Conservation (phyloP, 2,797 vertebrate genomes). For the Emydoidea blandingii region DNA sequence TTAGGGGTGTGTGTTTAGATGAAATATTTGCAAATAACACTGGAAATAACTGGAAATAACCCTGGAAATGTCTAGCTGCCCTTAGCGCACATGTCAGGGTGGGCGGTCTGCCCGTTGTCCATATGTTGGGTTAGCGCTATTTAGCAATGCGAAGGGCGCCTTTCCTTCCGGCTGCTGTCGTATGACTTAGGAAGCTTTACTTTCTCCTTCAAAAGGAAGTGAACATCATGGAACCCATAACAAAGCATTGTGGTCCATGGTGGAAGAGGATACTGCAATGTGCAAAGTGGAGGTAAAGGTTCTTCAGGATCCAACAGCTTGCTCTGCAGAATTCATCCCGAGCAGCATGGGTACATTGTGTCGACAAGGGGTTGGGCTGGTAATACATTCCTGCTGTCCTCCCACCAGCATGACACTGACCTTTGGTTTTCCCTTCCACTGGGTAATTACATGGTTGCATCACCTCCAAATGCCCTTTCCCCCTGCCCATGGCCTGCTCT, state of each 20-base stretch:
- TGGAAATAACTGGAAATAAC: accelerated
- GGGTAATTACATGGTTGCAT: background rate
- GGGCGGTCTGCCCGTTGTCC: background rate
- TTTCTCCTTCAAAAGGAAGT: background rate
- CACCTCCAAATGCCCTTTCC: slow-evolving; percentile 34
- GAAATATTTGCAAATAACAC: background rate
- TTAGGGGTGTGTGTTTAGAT: background rate
- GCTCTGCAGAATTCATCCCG: background rate
- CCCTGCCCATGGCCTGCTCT: slow-evolving; percentile 11
- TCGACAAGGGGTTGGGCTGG: background rate
- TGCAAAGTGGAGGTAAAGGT: background rate
- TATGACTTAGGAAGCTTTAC: background rate
- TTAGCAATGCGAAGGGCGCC: background rate
- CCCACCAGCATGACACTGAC: slow-evolving; percentile 38
- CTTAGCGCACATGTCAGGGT: background rate
- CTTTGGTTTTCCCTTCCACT: slow-evolving; percentile 40
- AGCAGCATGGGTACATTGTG: background rate
- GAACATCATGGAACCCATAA: background rate
- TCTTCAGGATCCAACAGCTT: background rate
- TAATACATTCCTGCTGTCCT: background rate
- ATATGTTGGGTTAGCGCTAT: accelerated
- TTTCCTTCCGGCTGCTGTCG: background rate
- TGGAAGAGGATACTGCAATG: accelerated
- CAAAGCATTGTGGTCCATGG: background rate
- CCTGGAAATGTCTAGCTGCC: background rate